Base-by-base conservation (phyloP, 2,797 vertebrate genomes). In the Thaleichthys pacificus region DNA sequence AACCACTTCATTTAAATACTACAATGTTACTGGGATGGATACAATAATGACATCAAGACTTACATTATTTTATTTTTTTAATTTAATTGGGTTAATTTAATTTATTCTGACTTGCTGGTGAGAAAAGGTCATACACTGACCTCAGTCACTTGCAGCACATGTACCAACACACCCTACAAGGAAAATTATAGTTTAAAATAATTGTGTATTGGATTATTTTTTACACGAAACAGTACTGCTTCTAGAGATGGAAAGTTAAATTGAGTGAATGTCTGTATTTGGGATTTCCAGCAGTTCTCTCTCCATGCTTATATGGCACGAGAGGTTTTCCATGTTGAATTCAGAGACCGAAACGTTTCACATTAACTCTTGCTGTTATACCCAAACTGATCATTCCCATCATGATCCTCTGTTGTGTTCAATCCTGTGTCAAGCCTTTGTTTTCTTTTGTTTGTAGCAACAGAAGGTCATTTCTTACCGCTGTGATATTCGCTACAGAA, bases 341-440 rank as follows among this genome's bases (percentile, higher is more conserved):
- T 51, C 49, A 22, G 58, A 32, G 9, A 62, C 6, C 67, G 21
- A 71, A 49, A 71, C 1, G 32, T 21, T 9, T 68, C 0, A 14
- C 71, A 57, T 14, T 57, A 65, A 67, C 66, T 51, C 47, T 30
- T 47, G 42, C 12, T 32, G 28, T 67, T n/a, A 28, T 8, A 74
- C 69, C 5, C 35, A 62, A 66, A 74, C 65, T 61, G 70, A 83
- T 85, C 63, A 24, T 66, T 79, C 47, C 7, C 56, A 42, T 60
- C 42, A 61, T 15, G 72, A 64, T 75, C 80, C 49, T 66, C 35
- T 42, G 73, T 68, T 70, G 77, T 81, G 63, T 47, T 71, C 17
- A 69, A 28, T 69, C 70, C 76, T 54, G 67, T 72, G 47, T 75
- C 82, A 60, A 80, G 70, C 71, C 69, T 68, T 68, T 74, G 78